Evolutionary conservation across 2,797 vertebrate genomes (phyloP).

Genomic region (Crocodylus rhombifer): DNA sequence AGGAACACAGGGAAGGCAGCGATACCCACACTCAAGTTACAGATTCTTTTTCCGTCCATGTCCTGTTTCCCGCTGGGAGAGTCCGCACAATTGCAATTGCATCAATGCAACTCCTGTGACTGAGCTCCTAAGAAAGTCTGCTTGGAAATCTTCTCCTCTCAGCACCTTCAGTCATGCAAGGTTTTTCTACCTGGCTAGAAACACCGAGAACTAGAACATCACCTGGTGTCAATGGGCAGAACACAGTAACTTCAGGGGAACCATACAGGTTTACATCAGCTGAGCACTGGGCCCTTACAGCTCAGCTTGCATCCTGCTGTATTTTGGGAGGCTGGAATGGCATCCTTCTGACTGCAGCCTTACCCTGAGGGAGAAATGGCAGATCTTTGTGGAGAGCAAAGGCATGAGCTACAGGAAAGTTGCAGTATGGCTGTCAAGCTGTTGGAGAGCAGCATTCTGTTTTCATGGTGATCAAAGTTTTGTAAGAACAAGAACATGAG

Average conservation of each 20-base stretch:
- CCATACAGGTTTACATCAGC: not conserved
- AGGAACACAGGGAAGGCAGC: not conserved
- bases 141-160: not conserved
- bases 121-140: not conserved
- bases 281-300: not conserved
- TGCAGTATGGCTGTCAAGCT: conserved; percentile 47
- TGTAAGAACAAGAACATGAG: conserved; percentile 56
- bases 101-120: not conserved
- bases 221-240: not conserved
- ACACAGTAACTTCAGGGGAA: not conserved
- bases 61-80: not conserved
- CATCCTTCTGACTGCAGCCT: conserved; percentile 28
- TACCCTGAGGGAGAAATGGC: conserved; percentile 27
- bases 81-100: too few relatives aligned
- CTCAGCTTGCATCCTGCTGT: accelerated
- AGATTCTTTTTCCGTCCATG: not conserved
- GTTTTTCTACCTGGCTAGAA: not conserved
- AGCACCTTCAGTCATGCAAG: not conserved
- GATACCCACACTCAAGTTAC: not conserved
- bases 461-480: conserved; percentile 79
- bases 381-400: conserved; percentile 63
- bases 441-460: conserved; percentile 72
- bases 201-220: conserved; percentile 41
- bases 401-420: conserved; percentile 62
- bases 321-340: not conserved